Conservation (phyloP, 2,888 invertebrate species). For the Dascillus cervinus region DNA sequence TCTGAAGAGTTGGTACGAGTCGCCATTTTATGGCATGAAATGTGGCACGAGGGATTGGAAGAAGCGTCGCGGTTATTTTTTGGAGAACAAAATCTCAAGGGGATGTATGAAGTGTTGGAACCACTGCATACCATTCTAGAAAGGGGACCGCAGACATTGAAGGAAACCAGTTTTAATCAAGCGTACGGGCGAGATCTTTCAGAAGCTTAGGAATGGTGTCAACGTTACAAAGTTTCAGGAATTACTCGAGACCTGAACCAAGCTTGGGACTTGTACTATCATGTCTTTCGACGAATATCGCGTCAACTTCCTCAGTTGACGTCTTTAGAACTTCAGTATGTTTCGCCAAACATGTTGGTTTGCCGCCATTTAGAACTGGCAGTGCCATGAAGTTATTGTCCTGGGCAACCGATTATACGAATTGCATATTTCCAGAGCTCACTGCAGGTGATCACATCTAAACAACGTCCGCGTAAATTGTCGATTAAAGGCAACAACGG, state of each 20-base stretch:
- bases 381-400: slow-evolving; percentile 96
- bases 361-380: slow-evolving; percentile 92
- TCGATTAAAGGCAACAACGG: slow-evolving; percentile 93
- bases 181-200: slow-evolving; percentile 91
- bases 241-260: slow-evolving; percentile 90
- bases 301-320: slow-evolving; percentile 89
- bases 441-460: slow-evolving; percentile 92
- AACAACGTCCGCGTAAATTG: slow-evolving; percentile 93
- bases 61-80: slow-evolving; percentile 92
- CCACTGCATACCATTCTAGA: slow-evolving; percentile 93
- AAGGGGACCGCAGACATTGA: slow-evolving; percentile 88
- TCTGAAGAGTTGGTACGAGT: slow-evolving; percentile 95
- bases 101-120: slow-evolving; percentile 93
- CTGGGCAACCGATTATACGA: slow-evolving; percentile 79
- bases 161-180: slow-evolving; percentile 94
- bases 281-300: slow-evolving; percentile 94
- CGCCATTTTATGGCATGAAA: slow-evolving; percentile 98
- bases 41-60: slow-evolving; percentile 97
- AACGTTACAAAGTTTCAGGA: slow-evolving; percentile 75
- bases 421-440: slow-evolving; percentile 88
- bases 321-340: slow-evolving; percentile 87
- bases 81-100: slow-evolving; percentile 90
- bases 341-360: slow-evolving; percentile 82
- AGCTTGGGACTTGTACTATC: slow-evolving; percentile 99
- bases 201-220: slow-evolving; percentile 95